Evolutionary conservation across 30 jellyfish, hydroid and myxozoan genomes (phyloP), one percentile per base, ranked within the genome.

Genomic region (Clytia hemisphaerica): DNA sequence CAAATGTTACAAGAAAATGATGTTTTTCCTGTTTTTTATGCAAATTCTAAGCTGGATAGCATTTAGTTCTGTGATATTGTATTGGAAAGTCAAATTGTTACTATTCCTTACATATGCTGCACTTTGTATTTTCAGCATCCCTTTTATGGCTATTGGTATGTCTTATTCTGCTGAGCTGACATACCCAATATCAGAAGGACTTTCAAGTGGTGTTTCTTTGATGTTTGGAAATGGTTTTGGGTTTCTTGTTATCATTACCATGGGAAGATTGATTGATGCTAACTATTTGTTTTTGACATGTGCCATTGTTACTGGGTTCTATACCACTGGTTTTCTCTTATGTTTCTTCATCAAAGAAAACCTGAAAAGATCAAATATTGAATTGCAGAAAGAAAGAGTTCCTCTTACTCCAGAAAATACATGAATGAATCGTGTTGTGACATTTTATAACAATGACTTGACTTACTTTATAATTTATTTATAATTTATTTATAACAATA

Each of bases 81-180:
- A 82, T 36, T 40, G 69, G 28, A 37, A 48, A 47, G 67, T 61
- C 60, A 58, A 61, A 31, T 22, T 34, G 14, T 55, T 72, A 21
- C 27, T 82, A 44, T 73, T 68, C 49, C 45, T 54, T 14, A 27
- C 63, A 28, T 74, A 44, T 18, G 61, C 88, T 21, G n/a, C 61
- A 16, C 36, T 75, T 15, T 50, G 79, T 27, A 3, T 66, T 19
- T 73, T 66, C 16, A 57, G 44, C 33, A 18, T 67, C 0, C 88
- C 89, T 0, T 82, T 61, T 30, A 46, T 82, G 1, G 45, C 88
- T 75, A 60, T 73, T 66, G 94, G 94, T n/a, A 67, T 82, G 25
- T 72, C 71, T 16, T 89, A 82, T 22, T 31, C 75, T 42, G 82
- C 90, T 6, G 94, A 82, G 32, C 58, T 82, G 16, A 71, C 94